Evolutionary conservation across 2,797 vertebrate species (phyloP).

Genomic region (Chelidonichthys spinosus): DNA sequence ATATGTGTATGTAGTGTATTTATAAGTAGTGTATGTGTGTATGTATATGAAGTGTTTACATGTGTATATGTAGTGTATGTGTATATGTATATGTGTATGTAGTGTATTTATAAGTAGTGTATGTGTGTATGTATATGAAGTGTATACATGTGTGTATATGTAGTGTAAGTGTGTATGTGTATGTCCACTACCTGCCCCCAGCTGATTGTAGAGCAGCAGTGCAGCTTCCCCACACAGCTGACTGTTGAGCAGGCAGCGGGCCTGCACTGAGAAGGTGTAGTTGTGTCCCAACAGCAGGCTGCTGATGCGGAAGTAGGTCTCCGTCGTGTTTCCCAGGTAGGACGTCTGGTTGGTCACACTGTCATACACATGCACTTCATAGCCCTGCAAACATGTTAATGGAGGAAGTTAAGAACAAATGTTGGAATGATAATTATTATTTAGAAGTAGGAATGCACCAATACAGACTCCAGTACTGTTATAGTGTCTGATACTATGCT

Average conservation of each 20-base stretch:
- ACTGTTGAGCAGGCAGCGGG: slow-evolving; percentile 88
- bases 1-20: no score
- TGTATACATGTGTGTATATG: no score
- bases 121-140: no score
- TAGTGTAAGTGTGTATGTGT: not conserved
- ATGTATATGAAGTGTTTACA: no score
- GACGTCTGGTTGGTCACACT: slow-evolving; percentile 88
- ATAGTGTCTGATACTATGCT: no score
- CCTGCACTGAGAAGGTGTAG: slow-evolving; percentile 95
- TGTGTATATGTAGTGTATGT: no score
- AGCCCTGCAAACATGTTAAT: slow-evolving; percentile 84
- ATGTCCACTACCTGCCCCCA: slow-evolving; percentile 79
- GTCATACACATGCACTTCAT: slow-evolving; percentile 93
- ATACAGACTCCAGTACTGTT: no score
- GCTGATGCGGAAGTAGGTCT: slow-evolving; percentile 93
- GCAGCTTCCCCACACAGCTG: slow-evolving; percentile 96
- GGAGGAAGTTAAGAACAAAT: not conserved
- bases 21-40: no score
- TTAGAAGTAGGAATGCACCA: not conserved
- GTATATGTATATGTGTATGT: no score
- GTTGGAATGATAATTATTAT: not conserved
- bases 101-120: no score
- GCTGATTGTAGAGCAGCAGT: slow-evolving; percentile 88
- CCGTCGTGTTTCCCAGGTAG: slow-evolving; percentile 94
- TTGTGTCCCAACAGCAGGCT: slow-evolving; percentile 93